Evolutionary conservation across 2,113 vertebrate genomes (phyloP).

Genomic region (Grallaria varia): DNA sequence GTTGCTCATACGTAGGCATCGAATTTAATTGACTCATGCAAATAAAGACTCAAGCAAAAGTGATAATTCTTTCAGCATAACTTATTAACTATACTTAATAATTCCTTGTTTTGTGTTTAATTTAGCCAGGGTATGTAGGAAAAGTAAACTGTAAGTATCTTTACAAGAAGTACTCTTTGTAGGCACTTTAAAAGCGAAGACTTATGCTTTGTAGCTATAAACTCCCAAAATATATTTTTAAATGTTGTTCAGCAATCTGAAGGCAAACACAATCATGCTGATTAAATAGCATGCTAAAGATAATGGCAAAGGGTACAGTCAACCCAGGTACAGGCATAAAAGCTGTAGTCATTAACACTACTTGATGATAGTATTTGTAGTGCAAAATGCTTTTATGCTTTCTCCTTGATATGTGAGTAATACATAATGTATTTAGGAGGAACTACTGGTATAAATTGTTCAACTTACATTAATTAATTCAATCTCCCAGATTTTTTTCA

Average conservation of each 20-base stretch:
- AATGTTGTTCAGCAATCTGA: constrained; percentile 10
- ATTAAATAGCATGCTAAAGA: constrained; percentile 9
- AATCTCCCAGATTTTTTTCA: constrained; percentile 99
- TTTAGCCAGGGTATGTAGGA: not conserved
- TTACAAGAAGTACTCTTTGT: not conserved
- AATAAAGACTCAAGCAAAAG: not conserved
- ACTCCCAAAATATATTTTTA: not conserved
- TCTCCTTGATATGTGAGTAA: not conserved
- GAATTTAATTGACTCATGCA: not conserved
- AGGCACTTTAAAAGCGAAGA: constrained; percentile 1
- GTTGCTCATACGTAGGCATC: not conserved
- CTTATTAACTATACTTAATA: not conserved
- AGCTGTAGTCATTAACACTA: not conserved
- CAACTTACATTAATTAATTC: constrained; percentile 97
- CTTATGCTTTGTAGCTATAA: not conserved
- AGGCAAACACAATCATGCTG: not conserved
- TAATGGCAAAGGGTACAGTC: not conserved
- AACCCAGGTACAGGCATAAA: not conserved
- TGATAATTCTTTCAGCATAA: not conserved
- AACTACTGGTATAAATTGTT: constrained; percentile 16
- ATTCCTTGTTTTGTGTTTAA: not conserved
- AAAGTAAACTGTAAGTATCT: not conserved
- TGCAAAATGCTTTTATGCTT: not conserved
- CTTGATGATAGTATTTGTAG: not conserved
- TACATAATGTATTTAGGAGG: not conserved